Conservation (phyloP, 2,888 invertebrate genomes). For the Spodoptera picta region DNA sequence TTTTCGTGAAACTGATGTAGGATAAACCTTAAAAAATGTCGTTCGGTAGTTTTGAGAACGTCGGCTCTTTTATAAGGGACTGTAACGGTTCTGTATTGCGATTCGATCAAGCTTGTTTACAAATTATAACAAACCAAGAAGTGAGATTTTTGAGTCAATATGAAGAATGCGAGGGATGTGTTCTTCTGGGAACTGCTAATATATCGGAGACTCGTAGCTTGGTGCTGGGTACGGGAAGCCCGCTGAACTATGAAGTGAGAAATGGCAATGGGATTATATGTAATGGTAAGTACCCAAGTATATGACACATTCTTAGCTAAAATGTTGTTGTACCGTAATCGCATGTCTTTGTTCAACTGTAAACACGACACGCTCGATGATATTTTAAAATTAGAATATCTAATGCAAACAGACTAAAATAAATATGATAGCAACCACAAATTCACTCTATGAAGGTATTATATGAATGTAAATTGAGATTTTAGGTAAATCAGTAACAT, state of each 20-base stretch:
- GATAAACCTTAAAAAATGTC: constrained; percentile 67
- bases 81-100: constrained; percentile 74
- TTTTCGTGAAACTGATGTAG: constrained; percentile 64
- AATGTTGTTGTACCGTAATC: constrained; percentile 43
- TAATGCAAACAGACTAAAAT: background rate
- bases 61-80: constrained; percentile 75
- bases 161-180: constrained; percentile 82
- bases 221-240: constrained; percentile 74
- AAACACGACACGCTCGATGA: constrained; percentile 18
- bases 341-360: constrained; percentile 41
- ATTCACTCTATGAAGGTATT: too few species aligned
- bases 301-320: constrained; percentile 32
- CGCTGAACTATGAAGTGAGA: constrained; percentile 71
- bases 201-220: constrained; percentile 63
- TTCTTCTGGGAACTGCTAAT: constrained; percentile 64
- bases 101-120: constrained; percentile 84
- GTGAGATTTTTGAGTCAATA: constrained; percentile 82
- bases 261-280: constrained; percentile 73
- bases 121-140: constrained; percentile 70
- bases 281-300: constrained; percentile 68
- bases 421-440: too few species aligned
- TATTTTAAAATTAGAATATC: constrained; percentile 29
- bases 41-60: constrained; percentile 76
- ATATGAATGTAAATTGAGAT: too few species aligned
- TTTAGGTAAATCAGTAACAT: too few species aligned